Evolutionary conservation across 2,888 invertebrate species (phyloP).

Genomic region (Cryptus viduatorius): DNA sequence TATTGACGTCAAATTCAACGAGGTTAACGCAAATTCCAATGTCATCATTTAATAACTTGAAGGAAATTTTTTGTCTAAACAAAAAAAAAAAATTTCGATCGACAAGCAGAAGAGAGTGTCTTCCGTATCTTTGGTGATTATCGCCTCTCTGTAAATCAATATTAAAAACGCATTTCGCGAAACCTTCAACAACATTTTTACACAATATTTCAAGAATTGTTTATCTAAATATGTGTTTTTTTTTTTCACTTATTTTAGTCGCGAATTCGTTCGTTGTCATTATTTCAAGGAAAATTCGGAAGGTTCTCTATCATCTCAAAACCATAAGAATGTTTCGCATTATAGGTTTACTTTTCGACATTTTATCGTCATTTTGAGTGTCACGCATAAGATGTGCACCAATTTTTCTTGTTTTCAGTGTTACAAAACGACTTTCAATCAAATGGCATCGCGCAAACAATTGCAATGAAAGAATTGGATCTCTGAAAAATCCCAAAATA

Average conservation of each 20-base stretch:
- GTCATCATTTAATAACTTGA: neutral
- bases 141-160: too few relatives aligned
- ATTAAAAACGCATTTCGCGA: too few relatives aligned
- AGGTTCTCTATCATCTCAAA: neutral
- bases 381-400: slow-evolving; percentile 4
- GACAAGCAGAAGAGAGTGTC: too few relatives aligned
- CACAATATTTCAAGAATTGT: neutral
- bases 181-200: neutral
- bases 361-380: slow-evolving; percentile 13
- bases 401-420: neutral
- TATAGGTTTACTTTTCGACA: neutral
- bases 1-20: neutral
- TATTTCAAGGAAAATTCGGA: neutral
- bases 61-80: neutral
- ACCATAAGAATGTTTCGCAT: neutral
- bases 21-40: slow-evolving; percentile 28
- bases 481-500: neutral
- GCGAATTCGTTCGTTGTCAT: neutral
- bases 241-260: neutral
- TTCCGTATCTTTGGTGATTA: too few relatives aligned
- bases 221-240: neutral
- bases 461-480: neutral
- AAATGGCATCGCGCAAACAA: neutral
- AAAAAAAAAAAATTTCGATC: neutral
- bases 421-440: neutral